These are phyloP conservation scores for Drosophila seguyi DNA, from an alignment of 1,140 invertebrate genomes.

Conservation along the genomic window DNA sequence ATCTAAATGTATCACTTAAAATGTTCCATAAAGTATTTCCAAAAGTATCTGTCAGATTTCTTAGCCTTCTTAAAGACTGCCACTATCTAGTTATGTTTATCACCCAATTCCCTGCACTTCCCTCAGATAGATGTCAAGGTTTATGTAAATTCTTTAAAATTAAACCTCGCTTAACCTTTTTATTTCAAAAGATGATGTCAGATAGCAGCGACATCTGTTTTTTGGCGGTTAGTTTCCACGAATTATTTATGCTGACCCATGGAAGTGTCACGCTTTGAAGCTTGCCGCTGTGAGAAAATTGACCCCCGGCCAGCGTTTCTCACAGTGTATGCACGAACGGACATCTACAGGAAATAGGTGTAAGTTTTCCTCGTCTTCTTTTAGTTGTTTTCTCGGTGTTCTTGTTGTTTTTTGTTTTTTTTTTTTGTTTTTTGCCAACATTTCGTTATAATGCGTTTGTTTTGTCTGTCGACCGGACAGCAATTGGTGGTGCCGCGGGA, in stretches of 20 bases:
- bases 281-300: constrained; percentile 13
- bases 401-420: constrained; percentile 10
- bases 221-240: constrained; percentile 14
- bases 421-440: constrained; percentile 31
- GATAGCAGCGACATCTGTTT: constrained; percentile 34
- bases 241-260: constrained; percentile 20
- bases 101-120: not conserved
- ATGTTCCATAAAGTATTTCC: not conserved
- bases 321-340: constrained; percentile 53
- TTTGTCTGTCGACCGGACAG: constrained; percentile 50
- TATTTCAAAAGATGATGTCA: constrained; percentile 24
- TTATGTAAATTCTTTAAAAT: constrained; percentile 20
- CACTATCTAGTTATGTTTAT: not conserved
- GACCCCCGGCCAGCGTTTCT: constrained; percentile 15
- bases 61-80: not conserved
- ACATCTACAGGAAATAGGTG: constrained; percentile 62
- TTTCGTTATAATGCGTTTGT: constrained; percentile 63
- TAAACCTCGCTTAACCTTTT: constrained; percentile 15
- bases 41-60: not conserved
- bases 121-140: constrained; percentile 10
- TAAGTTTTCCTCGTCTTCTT: constrained; percentile 57
- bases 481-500: not conserved
- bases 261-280: constrained; percentile 28
- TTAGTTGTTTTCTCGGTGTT: constrained; percentile 43
- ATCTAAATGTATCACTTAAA: not conserved